A percentile compares a stretch with the other conserved stretches of the same genome.
These are phyloP conservation scores for Hylia prasina DNA, from an alignment of 2,113 vertebrate genomes.

Conservation along the genomic window DNA sequence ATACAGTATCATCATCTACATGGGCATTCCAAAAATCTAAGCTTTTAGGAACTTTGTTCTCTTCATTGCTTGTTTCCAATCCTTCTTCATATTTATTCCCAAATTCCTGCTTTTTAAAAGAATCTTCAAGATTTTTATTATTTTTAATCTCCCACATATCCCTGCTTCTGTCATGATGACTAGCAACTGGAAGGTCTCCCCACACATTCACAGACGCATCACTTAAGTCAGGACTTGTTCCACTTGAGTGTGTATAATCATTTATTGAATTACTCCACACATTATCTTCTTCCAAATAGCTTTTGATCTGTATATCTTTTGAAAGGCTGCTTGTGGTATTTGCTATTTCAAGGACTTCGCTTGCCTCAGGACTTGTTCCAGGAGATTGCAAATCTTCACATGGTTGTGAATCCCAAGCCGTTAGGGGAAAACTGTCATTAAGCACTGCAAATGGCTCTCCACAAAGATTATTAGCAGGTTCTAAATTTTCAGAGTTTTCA, in stretches of 20 bases:
- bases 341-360: slow-evolving; percentile 14
- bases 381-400: slow-evolving; percentile 67
- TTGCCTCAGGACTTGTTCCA: slow-evolving; percentile 68
- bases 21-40: slow-evolving; percentile 75
- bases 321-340: slow-evolving; percentile 11
- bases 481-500: slow-evolving; percentile 5
- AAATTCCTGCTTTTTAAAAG: neutral
- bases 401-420: slow-evolving; percentile 70
- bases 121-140: slow-evolving; percentile 7
- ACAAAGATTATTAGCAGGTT: neutral
- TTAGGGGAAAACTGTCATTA: slow-evolving; percentile 62
- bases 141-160: neutral
- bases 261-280: slow-evolving; percentile 80
- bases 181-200: slow-evolving; percentile 27
- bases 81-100: neutral
- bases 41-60: slow-evolving; percentile 60
- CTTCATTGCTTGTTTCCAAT: slow-evolving; percentile 16
- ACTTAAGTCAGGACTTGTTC: slow-evolving; percentile 78
- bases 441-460: neutral
- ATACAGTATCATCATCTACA: slow-evolving; percentile 69
- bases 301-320: slow-evolving; percentile 14
- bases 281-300: slow-evolving; percentile 49
- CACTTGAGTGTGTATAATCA: slow-evolving; percentile 75
- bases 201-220: slow-evolving; percentile 55
- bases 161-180: neutral